These are phyloP conservation scores for Xerus rutilus DNA, from an alignment of 2,797 vertebrate species.

Conservation along the genomic window DNA sequence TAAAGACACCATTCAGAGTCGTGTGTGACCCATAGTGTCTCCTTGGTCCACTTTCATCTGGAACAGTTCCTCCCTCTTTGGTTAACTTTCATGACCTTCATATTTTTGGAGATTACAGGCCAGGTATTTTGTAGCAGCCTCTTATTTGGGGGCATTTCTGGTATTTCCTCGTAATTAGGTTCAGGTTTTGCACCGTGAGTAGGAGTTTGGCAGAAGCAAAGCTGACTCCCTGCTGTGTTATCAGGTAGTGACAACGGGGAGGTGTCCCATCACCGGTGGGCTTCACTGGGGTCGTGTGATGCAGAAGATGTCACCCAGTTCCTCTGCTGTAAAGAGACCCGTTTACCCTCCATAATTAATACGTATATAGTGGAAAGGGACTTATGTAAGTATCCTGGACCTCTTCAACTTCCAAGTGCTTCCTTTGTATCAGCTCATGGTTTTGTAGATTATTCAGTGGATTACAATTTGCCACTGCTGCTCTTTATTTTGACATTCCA, in stretches of 20 bases:
- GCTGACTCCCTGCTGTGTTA: fast-evolving
- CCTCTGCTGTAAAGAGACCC: not conserved
- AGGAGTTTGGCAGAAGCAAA: not conserved
- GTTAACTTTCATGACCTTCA: constrained; percentile 19
- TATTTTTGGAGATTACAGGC: not conserved
- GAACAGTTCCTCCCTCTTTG: not conserved
- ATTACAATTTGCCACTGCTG: not conserved
- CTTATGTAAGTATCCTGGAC: not conserved
- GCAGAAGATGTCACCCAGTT: not conserved
- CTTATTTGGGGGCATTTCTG: not conserved
- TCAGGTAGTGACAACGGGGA: fast-evolving
- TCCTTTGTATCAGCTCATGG: not conserved
- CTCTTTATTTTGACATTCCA: not conserved
- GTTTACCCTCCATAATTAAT: not conserved
- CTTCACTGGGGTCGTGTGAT: not conserved
- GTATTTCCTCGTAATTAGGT: not conserved
- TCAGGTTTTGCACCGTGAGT: not conserved
- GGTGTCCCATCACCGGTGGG: not conserved
- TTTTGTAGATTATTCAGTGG: not conserved
- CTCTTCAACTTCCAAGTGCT: not conserved
- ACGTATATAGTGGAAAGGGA: not conserved
- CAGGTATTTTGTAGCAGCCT: not conserved
- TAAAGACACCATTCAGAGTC: not conserved
- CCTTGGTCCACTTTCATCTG: not conserved
- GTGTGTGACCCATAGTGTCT: not conserved